phyloP scores from a whole-genome alignment of 1,140 invertebrate species.

The Pachyrhynchus sulphureomaculatus region DNA sequence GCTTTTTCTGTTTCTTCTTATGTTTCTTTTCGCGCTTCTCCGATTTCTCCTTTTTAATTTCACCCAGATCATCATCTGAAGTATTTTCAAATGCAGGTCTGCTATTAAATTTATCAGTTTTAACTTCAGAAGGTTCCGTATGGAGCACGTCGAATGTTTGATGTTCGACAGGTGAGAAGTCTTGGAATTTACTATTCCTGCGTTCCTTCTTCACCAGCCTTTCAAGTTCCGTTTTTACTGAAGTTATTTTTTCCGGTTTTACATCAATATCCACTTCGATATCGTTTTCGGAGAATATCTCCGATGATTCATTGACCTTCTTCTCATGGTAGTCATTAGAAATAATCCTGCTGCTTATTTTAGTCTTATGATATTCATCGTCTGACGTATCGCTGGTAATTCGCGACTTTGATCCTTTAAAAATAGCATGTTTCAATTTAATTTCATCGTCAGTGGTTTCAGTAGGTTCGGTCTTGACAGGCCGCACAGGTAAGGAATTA shows the following conservation, averaged over 20 bases:
- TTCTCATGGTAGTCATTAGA: slow-evolving; percentile 8
- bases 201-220: slow-evolving; percentile 44
- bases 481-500: slow-evolving; percentile 29
- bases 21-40: slow-evolving; percentile 70
- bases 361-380: slow-evolving; percentile 52
- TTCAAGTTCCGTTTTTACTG: slow-evolving; percentile 43
- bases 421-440: slow-evolving; percentile 50
- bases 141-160: slow-evolving; percentile 36
- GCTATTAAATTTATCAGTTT: slow-evolving; percentile 43
- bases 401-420: slow-evolving; percentile 55
- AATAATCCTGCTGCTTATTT: slow-evolving; percentile 11
- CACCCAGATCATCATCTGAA: slow-evolving; percentile 57
- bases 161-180: slow-evolving; percentile 30
- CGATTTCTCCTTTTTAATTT: slow-evolving; percentile 43
- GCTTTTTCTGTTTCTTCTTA: slow-evolving; percentile 79
- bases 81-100: slow-evolving; percentile 52
- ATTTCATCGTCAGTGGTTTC: slow-evolving; percentile 49
- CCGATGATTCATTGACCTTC: slow-evolving; percentile 19
- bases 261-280: slow-evolving; percentile 13
- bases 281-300: slow-evolving; percentile 32
- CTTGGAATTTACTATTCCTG: slow-evolving; percentile 42
- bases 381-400: slow-evolving; percentile 66
- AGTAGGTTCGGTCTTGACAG: slow-evolving; percentile 50
- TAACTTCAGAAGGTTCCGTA: slow-evolving; percentile 36
- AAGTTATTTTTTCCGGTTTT: slow-evolving; percentile 44